phyloP scores from a whole-genome alignment of 2,113 vertebrate genomes.

The Morone saxatilis region DNA sequence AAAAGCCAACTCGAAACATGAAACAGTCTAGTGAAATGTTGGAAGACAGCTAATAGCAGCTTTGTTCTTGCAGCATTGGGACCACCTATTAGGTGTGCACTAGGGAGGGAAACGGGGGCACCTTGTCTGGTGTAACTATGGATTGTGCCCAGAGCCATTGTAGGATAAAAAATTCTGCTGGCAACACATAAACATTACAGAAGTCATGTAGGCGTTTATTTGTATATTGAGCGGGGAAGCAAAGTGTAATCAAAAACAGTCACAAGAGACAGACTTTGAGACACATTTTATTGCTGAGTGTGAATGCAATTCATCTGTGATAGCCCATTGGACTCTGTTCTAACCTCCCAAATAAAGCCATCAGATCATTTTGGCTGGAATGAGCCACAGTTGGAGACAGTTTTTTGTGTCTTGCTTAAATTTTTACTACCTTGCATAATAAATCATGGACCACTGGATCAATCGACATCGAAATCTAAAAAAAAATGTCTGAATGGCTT shows the following conservation, averaged over 20 bases:
- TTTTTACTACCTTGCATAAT: not conserved
- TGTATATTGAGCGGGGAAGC: slow-evolving; percentile 41
- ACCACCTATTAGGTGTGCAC: slow-evolving; percentile 30
- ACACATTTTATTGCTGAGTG: slow-evolving; percentile 33
- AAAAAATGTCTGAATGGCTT: not conserved
- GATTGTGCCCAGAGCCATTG: slow-evolving; percentile 28
- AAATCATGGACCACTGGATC: not conserved
- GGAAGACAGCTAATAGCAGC: slow-evolving; percentile 22
- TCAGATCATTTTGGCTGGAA: slow-evolving; percentile 9
- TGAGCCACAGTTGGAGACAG: not conserved
- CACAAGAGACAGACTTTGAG: slow-evolving; percentile 53
- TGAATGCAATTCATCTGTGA: slow-evolving; percentile 49
- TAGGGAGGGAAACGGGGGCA: slow-evolving; percentile 5
- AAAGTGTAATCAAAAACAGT: slow-evolving; percentile 46
- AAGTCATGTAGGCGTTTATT: slow-evolving; percentile 64
- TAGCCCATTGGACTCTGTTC: not conserved
- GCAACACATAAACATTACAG: slow-evolving; percentile 37
- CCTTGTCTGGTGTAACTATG: slow-evolving; percentile 33
- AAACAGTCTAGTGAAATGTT: slow-evolving; percentile 10
- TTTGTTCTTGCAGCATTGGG: slow-evolving; percentile 39
- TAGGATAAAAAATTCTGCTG: slow-evolving; percentile 31
- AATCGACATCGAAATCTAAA: not conserved
- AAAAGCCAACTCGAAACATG: slow-evolving; percentile 7
- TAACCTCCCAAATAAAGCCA: slow-evolving; percentile 35
- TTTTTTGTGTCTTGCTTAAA: not conserved